Evolutionary conservation across 2,797 vertebrate genomes (phyloP).

Genomic region (Epinephelus awoara): DNA sequence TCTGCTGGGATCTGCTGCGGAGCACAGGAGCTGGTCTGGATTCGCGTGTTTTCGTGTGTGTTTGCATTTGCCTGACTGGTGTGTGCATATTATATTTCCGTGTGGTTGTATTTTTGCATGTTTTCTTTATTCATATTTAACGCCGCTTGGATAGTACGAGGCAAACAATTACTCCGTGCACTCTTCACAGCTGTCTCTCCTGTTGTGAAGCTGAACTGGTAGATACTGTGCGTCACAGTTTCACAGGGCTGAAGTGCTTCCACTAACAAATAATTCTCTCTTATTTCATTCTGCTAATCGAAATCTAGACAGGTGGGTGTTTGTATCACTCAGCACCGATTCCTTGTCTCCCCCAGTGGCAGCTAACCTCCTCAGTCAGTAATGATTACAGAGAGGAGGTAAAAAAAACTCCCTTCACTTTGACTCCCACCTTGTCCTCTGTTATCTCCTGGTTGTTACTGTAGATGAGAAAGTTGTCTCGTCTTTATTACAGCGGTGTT

Average conservation of each 20-base stretch:
- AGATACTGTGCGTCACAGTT: conserved; percentile 15
- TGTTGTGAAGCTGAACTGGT: conserved; percentile 31
- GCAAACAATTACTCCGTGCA: conserved; percentile 21
- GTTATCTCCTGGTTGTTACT: conserved; percentile 29
- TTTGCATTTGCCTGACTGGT: conserved; percentile 17
- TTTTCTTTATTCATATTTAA: conserved; percentile 59
- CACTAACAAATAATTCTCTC: conserved; percentile 1
- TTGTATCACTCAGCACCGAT: not conserved
- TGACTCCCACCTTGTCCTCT: conserved; percentile 30
- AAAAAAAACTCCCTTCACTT: not conserved
- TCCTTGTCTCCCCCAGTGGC: not conserved
- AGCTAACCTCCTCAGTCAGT: conserved; percentile 1
- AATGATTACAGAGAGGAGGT: conserved; percentile 16
- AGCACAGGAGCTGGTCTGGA: conserved; percentile 11
- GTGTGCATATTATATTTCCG: conserved; percentile 20
- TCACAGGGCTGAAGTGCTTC: conserved; percentile 8
- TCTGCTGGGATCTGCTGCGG: conserved; percentile 43
- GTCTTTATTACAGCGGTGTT: conserved; percentile 29
- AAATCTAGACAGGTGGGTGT: not conserved
- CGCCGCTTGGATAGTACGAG: conserved; percentile 25
- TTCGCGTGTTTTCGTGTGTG: conserved; percentile 28
- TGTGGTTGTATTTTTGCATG: conserved; percentile 6
- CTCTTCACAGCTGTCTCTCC: conserved; percentile 26
- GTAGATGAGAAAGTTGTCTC: conserved; percentile 11
- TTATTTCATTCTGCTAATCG: conserved; percentile 31